Evolutionary conservation across 2,888 invertebrate species (phyloP).

Genomic region (Cosmia pyralina): DNA sequence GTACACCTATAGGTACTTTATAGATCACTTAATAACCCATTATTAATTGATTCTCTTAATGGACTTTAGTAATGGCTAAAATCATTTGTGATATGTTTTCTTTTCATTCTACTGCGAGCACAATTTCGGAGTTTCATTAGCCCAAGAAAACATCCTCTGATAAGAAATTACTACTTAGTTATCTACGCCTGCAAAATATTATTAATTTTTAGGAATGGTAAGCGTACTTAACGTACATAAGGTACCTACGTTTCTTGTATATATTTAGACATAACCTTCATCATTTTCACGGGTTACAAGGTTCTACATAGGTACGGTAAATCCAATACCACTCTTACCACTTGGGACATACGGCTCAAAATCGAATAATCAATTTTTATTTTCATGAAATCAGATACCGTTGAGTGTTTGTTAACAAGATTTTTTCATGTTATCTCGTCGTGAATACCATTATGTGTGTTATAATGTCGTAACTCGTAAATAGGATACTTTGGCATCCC

Average conservation of each 20-base stretch:
- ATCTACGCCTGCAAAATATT: not conserved
- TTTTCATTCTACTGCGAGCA: not conserved
- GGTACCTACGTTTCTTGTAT: no score
- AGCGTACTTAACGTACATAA: no score
- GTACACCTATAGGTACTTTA: no score
- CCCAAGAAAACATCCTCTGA: no score
- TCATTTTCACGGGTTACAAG: conserved; percentile 25
- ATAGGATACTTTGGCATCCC: conserved; percentile 62
- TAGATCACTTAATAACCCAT: not conserved
- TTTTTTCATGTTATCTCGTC: conserved; percentile 61
- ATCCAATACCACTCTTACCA: conserved; percentile 9
- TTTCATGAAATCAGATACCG: conserved; percentile 59
- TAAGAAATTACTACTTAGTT: not conserved
- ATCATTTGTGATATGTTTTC: no score
- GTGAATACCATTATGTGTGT: conserved; percentile 63
- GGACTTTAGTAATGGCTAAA: not conserved
- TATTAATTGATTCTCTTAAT: not conserved
- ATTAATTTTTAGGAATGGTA: not conserved
- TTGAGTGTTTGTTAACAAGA: conserved; percentile 65
- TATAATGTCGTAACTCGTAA: conserved; percentile 64
- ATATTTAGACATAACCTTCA: conserved; percentile 38
- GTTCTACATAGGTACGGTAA: not conserved
- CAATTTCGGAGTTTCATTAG: not conserved
- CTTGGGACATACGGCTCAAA: conserved; percentile 33
- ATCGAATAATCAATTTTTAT: conserved; percentile 31